Evolutionary conservation across 2,888 invertebrate species (phyloP), one percentile per base, ranked within the genome.

Genomic region (Calephelis perditalis): DNA sequence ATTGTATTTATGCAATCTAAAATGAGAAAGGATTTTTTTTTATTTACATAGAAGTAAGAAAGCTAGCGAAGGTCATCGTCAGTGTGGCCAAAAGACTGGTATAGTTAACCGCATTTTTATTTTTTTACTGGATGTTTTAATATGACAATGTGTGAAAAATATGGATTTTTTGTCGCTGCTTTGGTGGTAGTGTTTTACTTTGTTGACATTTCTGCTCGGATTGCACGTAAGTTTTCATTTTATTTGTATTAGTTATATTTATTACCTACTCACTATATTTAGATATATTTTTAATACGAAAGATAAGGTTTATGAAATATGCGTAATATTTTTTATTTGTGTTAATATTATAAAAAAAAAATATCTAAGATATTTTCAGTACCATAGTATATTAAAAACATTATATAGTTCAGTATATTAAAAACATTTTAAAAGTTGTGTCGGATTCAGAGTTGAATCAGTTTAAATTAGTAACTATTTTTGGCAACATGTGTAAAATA

Each of bases 11-110:
- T 88, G 87, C 86, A 88, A 89, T 76, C 77, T 71, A 81, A 80
- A 82, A 82, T 84, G 81, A 83, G 82, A 86, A 82, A 85, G 78
- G 85, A 85, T 82, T 74, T 69, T 87, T 40, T 81, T 84, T 75
- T 65, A 69, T 87, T 85, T 79, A 79, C 84, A 82, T 86, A 80
- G 76, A 70, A 69, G 60, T 67, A 73, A 67, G 74, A 68, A 71
- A 74, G 49, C 46, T 71, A 69, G 69, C 74, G 73, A 77, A 77
- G 81, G 77, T 79, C 79, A 76, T 65, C 70, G 70, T 70, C 76
- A 82, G 84, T 82, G 77, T 69, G 73, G 67, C 73, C 70, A 71
- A 67, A 71, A 74, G 72, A 72, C 74, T 78, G 68, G 68, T 10
- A 36, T 54, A 68, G 64, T 70, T 67, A 71, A 63, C 65, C 70